Conservation (phyloP, 1,140 invertebrate species). For the Manduca sexta region DNA sequence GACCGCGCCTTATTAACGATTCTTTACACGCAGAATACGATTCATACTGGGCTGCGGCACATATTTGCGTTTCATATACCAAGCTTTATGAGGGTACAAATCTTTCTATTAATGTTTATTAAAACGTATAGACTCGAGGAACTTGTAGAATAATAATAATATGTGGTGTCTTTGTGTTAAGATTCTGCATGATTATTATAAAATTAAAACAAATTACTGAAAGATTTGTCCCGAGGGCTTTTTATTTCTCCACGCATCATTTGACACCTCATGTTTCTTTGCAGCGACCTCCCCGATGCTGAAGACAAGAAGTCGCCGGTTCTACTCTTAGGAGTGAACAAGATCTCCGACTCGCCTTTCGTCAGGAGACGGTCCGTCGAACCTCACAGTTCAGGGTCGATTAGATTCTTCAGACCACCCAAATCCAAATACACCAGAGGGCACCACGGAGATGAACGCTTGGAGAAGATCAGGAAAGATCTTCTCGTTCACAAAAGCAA, state of each 20-base stretch:
- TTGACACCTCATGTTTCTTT: slow-evolving; percentile 27
- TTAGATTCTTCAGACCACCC: slow-evolving; percentile 58
- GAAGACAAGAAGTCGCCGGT: slow-evolving; percentile 66
- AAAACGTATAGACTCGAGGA: too few relatives aligned
- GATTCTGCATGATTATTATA: too few relatives aligned
- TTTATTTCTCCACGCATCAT: background rate
- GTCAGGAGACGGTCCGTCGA: slow-evolving; percentile 50
- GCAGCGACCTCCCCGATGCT: slow-evolving; percentile 63
- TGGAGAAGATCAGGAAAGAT: slow-evolving; percentile 64
- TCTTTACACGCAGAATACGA: too few relatives aligned
- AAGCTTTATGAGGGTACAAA: too few relatives aligned
- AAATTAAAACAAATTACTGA: too few relatives aligned
- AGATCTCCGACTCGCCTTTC: slow-evolving; percentile 62
- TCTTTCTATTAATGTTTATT: too few relatives aligned
- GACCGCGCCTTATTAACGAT: too few relatives aligned
- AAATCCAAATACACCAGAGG: slow-evolving; percentile 64
- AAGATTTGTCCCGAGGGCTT: too few relatives aligned
- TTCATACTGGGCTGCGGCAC: too few relatives aligned
- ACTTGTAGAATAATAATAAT: too few relatives aligned
- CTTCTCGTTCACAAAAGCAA: slow-evolving; percentile 61
- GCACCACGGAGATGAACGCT: slow-evolving; percentile 56
- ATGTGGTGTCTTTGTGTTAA: too few relatives aligned
- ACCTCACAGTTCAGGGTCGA: slow-evolving; percentile 49
- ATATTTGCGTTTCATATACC: too few relatives aligned
- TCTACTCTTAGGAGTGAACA: slow-evolving; percentile 61